Base-by-base conservation (phyloP, 2,797 vertebrate species). In the Sebastes minor region DNA sequence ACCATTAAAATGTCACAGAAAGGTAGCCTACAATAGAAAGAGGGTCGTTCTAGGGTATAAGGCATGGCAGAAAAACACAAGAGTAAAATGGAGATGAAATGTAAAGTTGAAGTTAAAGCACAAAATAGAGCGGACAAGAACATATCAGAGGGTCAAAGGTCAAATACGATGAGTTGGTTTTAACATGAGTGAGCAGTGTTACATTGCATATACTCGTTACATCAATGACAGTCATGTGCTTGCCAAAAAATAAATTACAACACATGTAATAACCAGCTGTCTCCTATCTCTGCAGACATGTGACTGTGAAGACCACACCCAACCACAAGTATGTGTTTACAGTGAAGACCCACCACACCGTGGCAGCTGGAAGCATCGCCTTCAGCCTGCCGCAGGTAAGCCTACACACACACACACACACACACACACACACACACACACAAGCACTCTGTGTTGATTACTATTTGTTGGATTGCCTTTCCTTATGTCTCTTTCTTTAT, bases 311-410 rank as follows among this genome's bases (percentile, higher is more conserved):
- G 95, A 99, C 98, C 32, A 97, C 97, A 6, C 97, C 97, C 73
- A 97, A 95, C 87, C 98, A 99, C 95, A 97, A 96, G 87, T 99
- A 95, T 89, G 96, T 95, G 73, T 99, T 99, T 79, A 99, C 98
- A 0, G 94, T 98, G 84, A 97, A 96, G 93, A 97, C 96, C 20
- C 97, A 99, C 74, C 89, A 97, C 32, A 97, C 97, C 0, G 97
- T 99, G 62, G 88, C 97, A 27, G 95, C 98, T 6, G 97, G 97
- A 76, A 97, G 91, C 87, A 97, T 99, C 1, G 98, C 97, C 4
- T 99, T 99, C 96, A 99, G 98, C 90, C 93, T 99, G 91, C 97
- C 98, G 0, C 98, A 99, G 97, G 98, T 99, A 85, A 33, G 7
- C 28, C 6, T 30, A 32, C 52, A 65, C 18, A 63, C 30, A 76